phyloP scores from a whole-genome alignment of 2,797 vertebrate genomes.

The Alectoris magna region DNA sequence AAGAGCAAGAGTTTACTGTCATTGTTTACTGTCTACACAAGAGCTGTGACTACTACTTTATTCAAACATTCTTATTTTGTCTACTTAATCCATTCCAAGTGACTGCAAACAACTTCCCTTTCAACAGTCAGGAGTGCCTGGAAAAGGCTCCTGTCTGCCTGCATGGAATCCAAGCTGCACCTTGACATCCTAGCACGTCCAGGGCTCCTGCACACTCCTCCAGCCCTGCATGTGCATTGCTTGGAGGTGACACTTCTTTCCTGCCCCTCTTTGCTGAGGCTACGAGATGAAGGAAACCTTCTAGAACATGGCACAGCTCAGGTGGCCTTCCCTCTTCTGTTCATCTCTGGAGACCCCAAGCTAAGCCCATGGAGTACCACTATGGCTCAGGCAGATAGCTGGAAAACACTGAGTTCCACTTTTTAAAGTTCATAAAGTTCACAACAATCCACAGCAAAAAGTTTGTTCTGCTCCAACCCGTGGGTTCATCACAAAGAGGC shows the following conservation, averaged over 20 bases:
- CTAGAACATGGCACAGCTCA: neutral
- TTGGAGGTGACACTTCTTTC: neutral
- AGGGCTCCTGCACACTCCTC: neutral
- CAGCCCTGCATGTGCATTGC: neutral
- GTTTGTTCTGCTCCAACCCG: neutral
- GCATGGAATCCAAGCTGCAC: neutral
- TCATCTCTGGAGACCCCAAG: neutral
- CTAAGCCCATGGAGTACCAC: neutral
- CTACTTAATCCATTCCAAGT: constrained; percentile 40
- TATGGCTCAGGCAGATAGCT: neutral
- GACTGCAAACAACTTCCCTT: constrained; percentile 19
- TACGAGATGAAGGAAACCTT: neutral
- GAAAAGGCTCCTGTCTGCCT: neutral
- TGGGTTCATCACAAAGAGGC: neutral
- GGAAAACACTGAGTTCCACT: neutral
- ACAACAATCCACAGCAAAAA: neutral
- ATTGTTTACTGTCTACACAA: constrained; percentile 58
- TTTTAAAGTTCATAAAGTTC: neutral
- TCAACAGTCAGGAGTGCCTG: neutral
- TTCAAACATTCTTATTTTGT: constrained; percentile 61
- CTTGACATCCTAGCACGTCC: constrained; percentile 6
- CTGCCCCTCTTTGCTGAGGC: neutral
- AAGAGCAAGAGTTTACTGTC: constrained; percentile 48
- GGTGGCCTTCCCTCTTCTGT: neutral
- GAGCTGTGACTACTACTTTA: constrained; percentile 51